phyloP scores from a whole-genome alignment of 92 coral and sea anemone species.

The Paragorgia papillata region DNA sequence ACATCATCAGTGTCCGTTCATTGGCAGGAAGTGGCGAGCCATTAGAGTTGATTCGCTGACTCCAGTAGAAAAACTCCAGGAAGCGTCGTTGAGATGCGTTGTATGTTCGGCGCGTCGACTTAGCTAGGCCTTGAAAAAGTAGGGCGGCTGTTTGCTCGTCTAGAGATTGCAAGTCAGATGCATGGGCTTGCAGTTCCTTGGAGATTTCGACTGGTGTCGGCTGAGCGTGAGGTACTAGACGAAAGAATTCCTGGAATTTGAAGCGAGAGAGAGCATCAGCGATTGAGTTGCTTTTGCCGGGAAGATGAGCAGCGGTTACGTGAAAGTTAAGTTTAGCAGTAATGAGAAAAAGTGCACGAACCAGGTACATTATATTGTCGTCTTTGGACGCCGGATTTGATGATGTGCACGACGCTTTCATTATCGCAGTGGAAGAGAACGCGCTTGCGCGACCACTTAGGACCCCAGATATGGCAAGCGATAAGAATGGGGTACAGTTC shows the following conservation, averaged over 20 bases:
- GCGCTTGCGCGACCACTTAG: background rate
- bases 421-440: conserved; percentile 60
- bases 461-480: conserved; percentile 46
- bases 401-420: conserved; percentile 43
- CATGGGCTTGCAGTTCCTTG: conserved; percentile 20
- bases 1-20: conserved; percentile 49
- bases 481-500: conserved; percentile 50
- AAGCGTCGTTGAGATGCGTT: conserved; percentile 57
- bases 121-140: conserved; percentile 7
- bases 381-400: conserved; percentile 47
- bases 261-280: conserved; percentile 64
- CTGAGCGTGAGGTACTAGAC: conserved; percentile 44
- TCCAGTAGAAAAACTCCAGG: conserved; percentile 45
- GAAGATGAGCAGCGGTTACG: conserved; percentile 34
- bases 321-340: conserved; percentile 47
- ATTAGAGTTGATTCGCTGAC: background rate
- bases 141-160: background rate
- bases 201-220: conserved; percentile 25
- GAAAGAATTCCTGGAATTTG: conserved; percentile 43
- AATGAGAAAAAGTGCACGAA: conserved; percentile 52
- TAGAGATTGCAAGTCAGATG: conserved; percentile 4
- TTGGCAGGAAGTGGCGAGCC: conserved; percentile 29
- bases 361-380: conserved; percentile 42
- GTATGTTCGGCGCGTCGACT: conserved; percentile 53
- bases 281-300: conserved; percentile 39